Conservation (phyloP, 2,113 vertebrate genomes). For the Toxotes chatareus region DNA sequence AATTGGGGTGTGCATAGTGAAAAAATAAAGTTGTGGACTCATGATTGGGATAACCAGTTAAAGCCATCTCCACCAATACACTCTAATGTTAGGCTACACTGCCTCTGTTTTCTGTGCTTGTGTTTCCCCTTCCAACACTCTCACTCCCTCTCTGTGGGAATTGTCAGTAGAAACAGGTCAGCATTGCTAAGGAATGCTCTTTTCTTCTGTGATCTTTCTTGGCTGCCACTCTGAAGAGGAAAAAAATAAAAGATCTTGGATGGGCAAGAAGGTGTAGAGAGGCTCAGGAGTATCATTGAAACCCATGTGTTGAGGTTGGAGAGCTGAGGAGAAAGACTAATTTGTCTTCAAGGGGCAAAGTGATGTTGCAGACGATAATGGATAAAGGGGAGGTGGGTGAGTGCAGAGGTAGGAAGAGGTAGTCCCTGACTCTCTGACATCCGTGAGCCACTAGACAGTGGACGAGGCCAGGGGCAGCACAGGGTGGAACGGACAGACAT, state of each 20-base stretch:
- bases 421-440: slow-evolving; percentile 2
- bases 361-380: not conserved
- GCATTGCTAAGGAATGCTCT: slow-evolving; percentile 45
- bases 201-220: slow-evolving; percentile 26
- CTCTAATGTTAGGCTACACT: not conserved
- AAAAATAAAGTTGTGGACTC: not conserved
- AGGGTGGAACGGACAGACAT: slow-evolving; percentile 43
- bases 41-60: not conserved
- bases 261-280: slow-evolving; percentile 18
- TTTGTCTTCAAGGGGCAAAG: slow-evolving; percentile 7
- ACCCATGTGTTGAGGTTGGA: slow-evolving; percentile 8
- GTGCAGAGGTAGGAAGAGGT: not conserved
- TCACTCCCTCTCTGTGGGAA: slow-evolving; percentile 15
- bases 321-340: not conserved
- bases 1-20: not conserved
- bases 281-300: not conserved
- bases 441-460: slow-evolving; percentile 30
- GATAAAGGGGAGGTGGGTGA: not conserved
- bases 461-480: slow-evolving; percentile 13
- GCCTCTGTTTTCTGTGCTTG: not conserved
- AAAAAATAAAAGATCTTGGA: slow-evolving; percentile 1
- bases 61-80: not conserved
- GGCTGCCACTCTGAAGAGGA: slow-evolving; percentile 9
- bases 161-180: slow-evolving; percentile 45
- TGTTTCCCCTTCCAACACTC: not conserved